Evolutionary conservation across 2,797 vertebrate genomes (phyloP), one percentile per base, ranked within the genome.

Genomic region (Propithecus deckenii): DNA sequence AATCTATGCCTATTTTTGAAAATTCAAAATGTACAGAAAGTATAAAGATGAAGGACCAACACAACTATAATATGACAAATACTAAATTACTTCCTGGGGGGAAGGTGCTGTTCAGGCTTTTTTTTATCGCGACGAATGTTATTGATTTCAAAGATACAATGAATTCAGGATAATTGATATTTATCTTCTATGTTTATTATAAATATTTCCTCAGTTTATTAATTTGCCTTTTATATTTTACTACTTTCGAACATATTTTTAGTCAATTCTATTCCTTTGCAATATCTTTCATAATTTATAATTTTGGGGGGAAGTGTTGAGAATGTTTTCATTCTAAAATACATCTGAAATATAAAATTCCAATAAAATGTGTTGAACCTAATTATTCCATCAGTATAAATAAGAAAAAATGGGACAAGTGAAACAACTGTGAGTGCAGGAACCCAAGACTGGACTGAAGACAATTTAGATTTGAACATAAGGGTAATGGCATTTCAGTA

Each of bases 241-340:
- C 18, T 48, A 74, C 69, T 84, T 61, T 63, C 69, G 7, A 55
- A 61, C 22, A 83, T 3, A 4, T 46, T 86, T 67, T 30, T 15
- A 61, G 17, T 81, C 5, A 57, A 13, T 92, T 89, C 46, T 79
- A 72, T 65, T 67, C 9, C 12, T 85, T 88, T 92, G n/a, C 22
- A 72, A 23, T 30, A 8, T 38, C 4, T 41, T 71, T 13, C 46
- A 74, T 35, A n/a, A 75, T 38, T 38, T 59, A 32, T 75, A 48
- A 80, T 55, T 84, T 76, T 15, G 4, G 4, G 41, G 52, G 30
- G 13, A 1, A 4, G 4, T 1, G 13, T 38, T 55, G 18, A 81
- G 74, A 22, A 32, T 61, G 28, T 22, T 91, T 97, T 96, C 30
- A 95, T 91, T 84, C 95, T 94, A 95, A 97, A 97, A 86, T 84